Conservation (phyloP, 2,113 vertebrate genomes). For the Accipiter virgatus region DNA sequence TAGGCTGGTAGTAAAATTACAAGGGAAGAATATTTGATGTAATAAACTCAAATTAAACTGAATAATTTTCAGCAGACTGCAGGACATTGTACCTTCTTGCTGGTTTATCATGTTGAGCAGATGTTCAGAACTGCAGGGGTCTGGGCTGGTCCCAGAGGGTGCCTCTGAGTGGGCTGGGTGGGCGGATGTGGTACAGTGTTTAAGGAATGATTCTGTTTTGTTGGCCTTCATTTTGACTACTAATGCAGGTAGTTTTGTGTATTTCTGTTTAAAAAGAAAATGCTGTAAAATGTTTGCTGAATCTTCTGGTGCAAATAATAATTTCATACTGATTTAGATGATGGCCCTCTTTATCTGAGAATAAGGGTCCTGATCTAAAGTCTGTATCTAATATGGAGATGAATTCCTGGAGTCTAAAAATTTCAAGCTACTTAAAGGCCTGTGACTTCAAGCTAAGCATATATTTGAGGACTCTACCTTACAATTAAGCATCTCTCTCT, state of each 20-base stretch:
- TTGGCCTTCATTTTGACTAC: not conserved
- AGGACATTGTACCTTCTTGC: not conserved
- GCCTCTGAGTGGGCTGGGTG: not conserved
- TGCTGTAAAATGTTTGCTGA: not conserved
- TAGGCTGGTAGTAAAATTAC: constrained; percentile 31
- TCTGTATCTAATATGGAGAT: not conserved
- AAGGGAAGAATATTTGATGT: constrained; percentile 15
- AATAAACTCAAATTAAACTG: constrained; percentile 23
- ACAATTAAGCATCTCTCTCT: not conserved
- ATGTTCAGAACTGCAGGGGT: not conserved
- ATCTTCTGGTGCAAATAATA: not conserved
- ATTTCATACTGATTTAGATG: not conserved
- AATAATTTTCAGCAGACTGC: not conserved
- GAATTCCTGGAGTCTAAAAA: not conserved
- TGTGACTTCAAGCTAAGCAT: not conserved
- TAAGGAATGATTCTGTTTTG: not conserved
- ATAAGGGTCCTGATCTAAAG: not conserved
- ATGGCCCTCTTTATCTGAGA: not conserved
- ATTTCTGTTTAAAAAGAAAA: not conserved
- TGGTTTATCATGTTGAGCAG: not conserved
- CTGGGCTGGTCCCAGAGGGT: not conserved
- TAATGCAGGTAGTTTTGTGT: not conserved
- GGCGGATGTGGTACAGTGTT: not conserved
- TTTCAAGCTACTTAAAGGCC: not conserved
- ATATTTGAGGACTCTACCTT: not conserved